Base-by-base conservation (phyloP, 2,113 vertebrate genomes). In the Megaceryle torquata region DNA sequence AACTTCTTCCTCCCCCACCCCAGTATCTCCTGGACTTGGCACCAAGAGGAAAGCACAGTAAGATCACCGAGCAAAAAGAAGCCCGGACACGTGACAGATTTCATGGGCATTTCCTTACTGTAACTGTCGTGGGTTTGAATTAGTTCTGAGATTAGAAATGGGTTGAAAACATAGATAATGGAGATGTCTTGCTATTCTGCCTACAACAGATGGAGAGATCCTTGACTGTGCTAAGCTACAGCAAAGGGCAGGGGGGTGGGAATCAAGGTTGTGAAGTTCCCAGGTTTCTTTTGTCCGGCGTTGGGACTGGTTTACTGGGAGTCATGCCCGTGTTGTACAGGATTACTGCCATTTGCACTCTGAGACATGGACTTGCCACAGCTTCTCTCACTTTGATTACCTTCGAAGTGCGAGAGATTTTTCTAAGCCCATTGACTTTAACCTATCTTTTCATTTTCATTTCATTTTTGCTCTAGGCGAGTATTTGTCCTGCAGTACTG, bases 351-450 rank as follows among this genome's bases (percentile, higher is more conserved):
- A 44, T n/a, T 84, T 86, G 61, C 72, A 82, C 26, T 53, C 48
- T 8, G 4, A 72, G 84, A 82, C 29, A 24, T 39, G 70, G 81
- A 88, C 22, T 46, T 82, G 43, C 13, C 2, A 1, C 68, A 78
- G 39, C 24, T 59, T 67, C 84, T 82, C 46, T 91, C 43, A 68
- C 65, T 86, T 76, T 79, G 44, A 89, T 51, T 57, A 25, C 12
- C n/a, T 88, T 84, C 63, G 59, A 93, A 97, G 63, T 54, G n/a
- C 31, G 51, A 53, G 51, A 88, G 51, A 28, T 86, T 78, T 95
- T 71, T 51, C 60, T 92, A 86, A 92, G 9, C 46, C 35, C 48
- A 17, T 39, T 95, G 46, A 43, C 33, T 86, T 92, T 39, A 88
- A 60, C 10, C 19, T 68, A 2, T n/a, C 17, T 83, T 83, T 81